Evolutionary conservation across 1,140 invertebrate genomes (phyloP).

Genomic region (Drosophila ananassae): DNA sequence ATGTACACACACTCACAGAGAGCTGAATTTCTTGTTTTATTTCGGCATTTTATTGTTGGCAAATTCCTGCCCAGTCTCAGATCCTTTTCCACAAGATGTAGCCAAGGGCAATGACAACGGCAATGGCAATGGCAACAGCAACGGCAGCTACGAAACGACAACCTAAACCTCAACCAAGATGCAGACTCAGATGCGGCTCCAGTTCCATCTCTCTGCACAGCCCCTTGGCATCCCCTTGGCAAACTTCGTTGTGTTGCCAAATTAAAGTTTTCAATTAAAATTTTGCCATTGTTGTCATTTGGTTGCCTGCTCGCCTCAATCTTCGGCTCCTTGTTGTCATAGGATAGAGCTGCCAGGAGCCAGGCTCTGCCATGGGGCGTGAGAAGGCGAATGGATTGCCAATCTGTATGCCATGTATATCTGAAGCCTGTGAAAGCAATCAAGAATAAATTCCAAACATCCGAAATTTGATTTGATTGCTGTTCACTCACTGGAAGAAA

Average conservation of each 20-base stretch:
- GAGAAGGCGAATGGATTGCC: conserved; percentile 22
- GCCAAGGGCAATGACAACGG: conserved; percentile 75
- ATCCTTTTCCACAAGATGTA: conserved; percentile 65
- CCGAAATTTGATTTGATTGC: conserved; percentile 8
- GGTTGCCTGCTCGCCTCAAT: conserved; percentile 43
- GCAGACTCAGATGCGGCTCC: conserved; percentile 43
- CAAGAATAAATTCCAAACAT: conserved; percentile 15
- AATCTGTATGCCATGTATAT: conserved; percentile 3
- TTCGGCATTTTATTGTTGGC: conserved; percentile 68
- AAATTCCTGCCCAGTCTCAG: conserved; percentile 56
- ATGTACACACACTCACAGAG: conserved; percentile 1
- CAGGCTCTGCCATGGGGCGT: conserved; percentile 26
- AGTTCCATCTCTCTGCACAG: neutral
- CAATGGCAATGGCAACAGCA: conserved; percentile 51
- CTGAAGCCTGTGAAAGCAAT: conserved; percentile 5
- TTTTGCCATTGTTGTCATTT: conserved; percentile 68
- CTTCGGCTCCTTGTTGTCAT: conserved; percentile 42
- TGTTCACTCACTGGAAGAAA: neutral
- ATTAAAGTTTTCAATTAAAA: conserved; percentile 83
- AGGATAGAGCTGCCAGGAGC: conserved; percentile 21
- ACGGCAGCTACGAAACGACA: conserved; percentile 28
- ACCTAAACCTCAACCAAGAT: conserved; percentile 58
- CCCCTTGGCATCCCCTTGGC: conserved; percentile 15
- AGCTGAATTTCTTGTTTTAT: conserved; percentile 77
- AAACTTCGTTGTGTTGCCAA: conserved; percentile 64